Base-by-base conservation (phyloP, 30 jellyfish, hydroid and myxozoan species). In the Aurelia sp. region DNA sequence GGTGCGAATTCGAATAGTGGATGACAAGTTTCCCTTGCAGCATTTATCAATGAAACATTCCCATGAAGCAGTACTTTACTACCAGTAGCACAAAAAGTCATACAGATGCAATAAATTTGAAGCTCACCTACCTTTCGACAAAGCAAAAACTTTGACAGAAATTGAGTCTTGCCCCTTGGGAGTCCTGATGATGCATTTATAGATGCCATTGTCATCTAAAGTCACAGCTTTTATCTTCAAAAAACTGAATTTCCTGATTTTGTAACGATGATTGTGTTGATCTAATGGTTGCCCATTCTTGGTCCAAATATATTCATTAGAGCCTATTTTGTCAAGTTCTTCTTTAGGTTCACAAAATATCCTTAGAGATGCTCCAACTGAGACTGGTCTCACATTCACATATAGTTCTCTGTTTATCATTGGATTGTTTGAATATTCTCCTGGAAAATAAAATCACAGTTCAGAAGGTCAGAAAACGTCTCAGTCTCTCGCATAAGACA, bases 141-240 rank as follows among this genome's bases (percentile, higher is more conserved):
- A 66, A 65, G 67, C 40, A 55, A 21, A 69, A 1, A 81, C 91
- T 47, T 81, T 20, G 59, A 67, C 20, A 0, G 91, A 41, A 27
- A 81, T 15, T 17, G 91, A 66, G 60, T 81, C 91, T 20, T 58
- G 53, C 0, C 83, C 77, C 40, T 41, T 8, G 18, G 75, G n/a
- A 52, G 69, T 81, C 24, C 70, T 63, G 67, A 85, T 69, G 21
- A 48, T 33, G 58, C 96, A 87, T 0, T 76, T 52, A 74, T 87
- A 87, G 9, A 20, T 12, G 13, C 96, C 96, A 22, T 81, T 55
- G 55, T 87, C 96, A 15, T 52, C 22, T 82, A 59, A 16, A 18
- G 19, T 57, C 11, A 69, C 87, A 33, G 81, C 18, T 15, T 63
- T 69, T 9, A 87, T 69, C 59, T 78, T 76, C 70, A 87, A 41